Evolutionary conservation across 2,113 vertebrate species (phyloP).

Genomic region (Phocoena phocoena): DNA sequence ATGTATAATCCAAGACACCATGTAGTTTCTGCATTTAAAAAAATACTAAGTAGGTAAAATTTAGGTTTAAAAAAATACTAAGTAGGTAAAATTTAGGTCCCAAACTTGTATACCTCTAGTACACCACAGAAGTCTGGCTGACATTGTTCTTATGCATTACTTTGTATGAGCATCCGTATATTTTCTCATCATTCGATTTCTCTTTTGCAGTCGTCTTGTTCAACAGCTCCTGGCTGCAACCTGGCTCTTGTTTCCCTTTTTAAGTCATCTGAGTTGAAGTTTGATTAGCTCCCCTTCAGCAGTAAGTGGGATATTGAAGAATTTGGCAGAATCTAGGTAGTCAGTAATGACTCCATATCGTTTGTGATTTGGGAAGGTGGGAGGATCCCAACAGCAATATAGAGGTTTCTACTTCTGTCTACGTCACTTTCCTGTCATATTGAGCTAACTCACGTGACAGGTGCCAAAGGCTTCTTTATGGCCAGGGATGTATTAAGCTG

Average conservation of each 20-base stretch:
- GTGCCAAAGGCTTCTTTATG: background rate
- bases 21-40: background rate
- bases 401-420: background rate
- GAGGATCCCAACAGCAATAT: background rate
- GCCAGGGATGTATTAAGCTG: background rate
- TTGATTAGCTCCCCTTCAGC: constrained; percentile 64
- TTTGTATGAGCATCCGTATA: background rate
- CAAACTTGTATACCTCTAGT: background rate
- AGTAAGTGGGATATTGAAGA: constrained; percentile 69
- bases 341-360: constrained; percentile 60
- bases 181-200: background rate
- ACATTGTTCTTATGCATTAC: background rate
- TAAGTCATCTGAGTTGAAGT: constrained; percentile 69
- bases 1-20: background rate
- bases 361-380: background rate
- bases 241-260: background rate
- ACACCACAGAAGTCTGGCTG: background rate
- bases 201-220: background rate
- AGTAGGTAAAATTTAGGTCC: background rate
- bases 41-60: background rate
- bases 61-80: background rate
- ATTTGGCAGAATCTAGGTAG: constrained; percentile 75
- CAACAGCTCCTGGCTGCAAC: background rate
- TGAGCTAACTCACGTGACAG: background rate
- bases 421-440: background rate